Evolutionary conservation across 2,888 invertebrate species (phyloP).

Genomic region (Chrysina gloriosa): DNA sequence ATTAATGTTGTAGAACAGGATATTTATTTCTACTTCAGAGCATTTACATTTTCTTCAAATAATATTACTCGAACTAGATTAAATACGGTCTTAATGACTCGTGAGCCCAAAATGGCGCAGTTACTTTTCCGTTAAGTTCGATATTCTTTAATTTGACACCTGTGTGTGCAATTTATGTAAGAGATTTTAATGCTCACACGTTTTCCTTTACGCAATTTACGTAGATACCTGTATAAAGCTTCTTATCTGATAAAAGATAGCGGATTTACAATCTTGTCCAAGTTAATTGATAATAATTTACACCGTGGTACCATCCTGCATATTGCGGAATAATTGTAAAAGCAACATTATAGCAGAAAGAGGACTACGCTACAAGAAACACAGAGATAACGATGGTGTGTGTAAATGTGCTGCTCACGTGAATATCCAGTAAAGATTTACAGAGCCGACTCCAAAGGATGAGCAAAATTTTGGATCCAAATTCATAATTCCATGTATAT

Average conservation of each 20-base stretch:
- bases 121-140: background rate
- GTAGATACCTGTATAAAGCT: constrained; percentile 7
- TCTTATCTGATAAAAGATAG: constrained; percentile 38
- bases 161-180: constrained; percentile 10
- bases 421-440: background rate
- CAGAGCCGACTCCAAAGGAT: background rate
- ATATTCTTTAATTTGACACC: too few species aligned
- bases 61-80: too few species aligned
- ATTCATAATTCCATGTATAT: too few species aligned
- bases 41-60: too few species aligned
- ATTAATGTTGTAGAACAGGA: too few species aligned
- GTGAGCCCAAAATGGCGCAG: background rate
- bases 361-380: constrained; percentile 1
- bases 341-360: background rate
- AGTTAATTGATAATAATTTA: constrained; percentile 42
- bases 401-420: background rate
- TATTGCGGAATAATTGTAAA: constrained; percentile 8
- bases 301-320: constrained; percentile 19
- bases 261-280: constrained; percentile 40
- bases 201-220: constrained; percentile 8
- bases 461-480: background rate
- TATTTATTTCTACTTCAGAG: too few species aligned
- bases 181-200: constrained; percentile 17
- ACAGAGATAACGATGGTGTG: background rate
- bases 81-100: too few species aligned